These are phyloP conservation scores for Centropristis striata DNA, from an alignment of 2,113 vertebrate species.

Conservation along the genomic window DNA sequence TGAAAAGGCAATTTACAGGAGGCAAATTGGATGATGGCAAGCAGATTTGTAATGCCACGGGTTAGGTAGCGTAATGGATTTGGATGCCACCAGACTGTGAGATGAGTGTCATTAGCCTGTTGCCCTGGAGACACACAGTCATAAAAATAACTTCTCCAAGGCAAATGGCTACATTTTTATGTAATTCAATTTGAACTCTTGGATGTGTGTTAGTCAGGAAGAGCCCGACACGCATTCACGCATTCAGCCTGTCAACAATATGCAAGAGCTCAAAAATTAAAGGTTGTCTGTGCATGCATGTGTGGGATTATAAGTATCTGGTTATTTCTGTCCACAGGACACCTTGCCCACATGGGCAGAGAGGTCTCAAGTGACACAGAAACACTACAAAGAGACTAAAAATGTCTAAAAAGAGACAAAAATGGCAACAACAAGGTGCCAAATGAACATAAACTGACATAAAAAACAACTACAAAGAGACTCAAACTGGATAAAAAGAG, in stretches of 20 bases:
- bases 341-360: slow-evolving; percentile 24
- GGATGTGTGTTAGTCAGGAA: slow-evolving; percentile 35
- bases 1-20: slow-evolving; percentile 84
- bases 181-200: slow-evolving; percentile 75
- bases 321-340: slow-evolving; percentile 72
- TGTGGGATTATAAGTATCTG: slow-evolving; percentile 2
- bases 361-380: no score
- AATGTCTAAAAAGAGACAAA: no score
- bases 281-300: not conserved
- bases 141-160: slow-evolving; percentile 77
- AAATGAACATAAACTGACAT: no score
- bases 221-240: slow-evolving; percentile 41
- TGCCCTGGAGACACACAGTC: slow-evolving; percentile 72
- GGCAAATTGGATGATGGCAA: slow-evolving; percentile 83
- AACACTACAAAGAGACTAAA: no score
- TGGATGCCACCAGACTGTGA: slow-evolving; percentile 79
- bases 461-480: no score
- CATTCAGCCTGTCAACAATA: slow-evolving; percentile 39
- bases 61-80: slow-evolving; percentile 83
- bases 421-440: no score
- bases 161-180: slow-evolving; percentile 73
- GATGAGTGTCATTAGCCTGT: slow-evolving; percentile 80
- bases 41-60: slow-evolving; percentile 81
- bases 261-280: slow-evolving; percentile 5
- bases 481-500: no score